These are phyloP conservation scores for Eulithis prunata DNA, from an alignment of 2,888 invertebrate species.

Conservation along the genomic window DNA sequence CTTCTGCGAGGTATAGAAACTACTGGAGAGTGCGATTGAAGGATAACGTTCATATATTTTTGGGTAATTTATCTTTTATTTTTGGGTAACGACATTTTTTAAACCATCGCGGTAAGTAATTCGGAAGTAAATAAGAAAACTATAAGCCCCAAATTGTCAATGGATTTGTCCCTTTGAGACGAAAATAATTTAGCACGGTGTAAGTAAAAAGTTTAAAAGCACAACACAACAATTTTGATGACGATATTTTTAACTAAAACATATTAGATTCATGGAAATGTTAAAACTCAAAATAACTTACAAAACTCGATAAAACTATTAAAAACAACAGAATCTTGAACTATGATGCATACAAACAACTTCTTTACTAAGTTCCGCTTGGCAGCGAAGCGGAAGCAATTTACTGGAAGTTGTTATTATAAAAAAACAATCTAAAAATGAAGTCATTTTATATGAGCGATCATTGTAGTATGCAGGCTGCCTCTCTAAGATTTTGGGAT, in stretches of 20 bases:
- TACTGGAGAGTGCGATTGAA: constrained; percentile 9
- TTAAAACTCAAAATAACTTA: too few relatives aligned
- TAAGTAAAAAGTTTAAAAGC: too few relatives aligned
- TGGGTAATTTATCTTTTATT: too few relatives aligned
- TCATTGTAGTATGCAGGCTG: constrained; percentile 60
- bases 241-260: too few relatives aligned
- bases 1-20: constrained; percentile 2
- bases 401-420: constrained; percentile 61
- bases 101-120: not conserved
- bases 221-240: too few relatives aligned
- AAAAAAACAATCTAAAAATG: constrained; percentile 67
- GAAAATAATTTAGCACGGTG: too few relatives aligned
- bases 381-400: constrained; percentile 47
- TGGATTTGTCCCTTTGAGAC: too few relatives aligned
- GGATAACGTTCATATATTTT: constrained; percentile 16
- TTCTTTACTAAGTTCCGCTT: constrained; percentile 16
- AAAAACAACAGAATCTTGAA: constrained; percentile 15
- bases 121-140: too few relatives aligned
- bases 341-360: constrained; percentile 13
- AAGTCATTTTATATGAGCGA: constrained; percentile 70
- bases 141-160: too few relatives aligned
- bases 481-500: constrained; percentile 74
- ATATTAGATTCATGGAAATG: too few relatives aligned
- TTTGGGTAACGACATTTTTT: not conserved
- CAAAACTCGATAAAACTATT: constrained; percentile 4